Conservation (phyloP, 2,113 vertebrate species). For the Fukomys damarensis region DNA sequence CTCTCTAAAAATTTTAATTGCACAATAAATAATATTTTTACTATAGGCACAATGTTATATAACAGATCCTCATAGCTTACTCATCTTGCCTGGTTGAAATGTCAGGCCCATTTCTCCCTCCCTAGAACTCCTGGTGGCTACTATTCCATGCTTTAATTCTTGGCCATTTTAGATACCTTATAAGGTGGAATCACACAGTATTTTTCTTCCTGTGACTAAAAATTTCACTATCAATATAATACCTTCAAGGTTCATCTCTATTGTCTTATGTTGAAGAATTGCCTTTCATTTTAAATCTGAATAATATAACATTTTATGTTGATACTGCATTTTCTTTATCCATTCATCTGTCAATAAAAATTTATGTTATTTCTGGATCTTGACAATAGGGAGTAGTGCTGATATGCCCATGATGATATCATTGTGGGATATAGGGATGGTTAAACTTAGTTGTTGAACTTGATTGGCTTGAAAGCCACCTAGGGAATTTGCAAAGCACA, state of each 20-base stretch:
- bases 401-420: not conserved
- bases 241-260: not conserved
- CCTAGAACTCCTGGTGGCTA: not conserved
- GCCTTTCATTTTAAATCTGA: not conserved
- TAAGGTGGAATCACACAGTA: not conserved
- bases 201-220: not conserved
- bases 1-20: not conserved
- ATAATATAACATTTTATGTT: not conserved
- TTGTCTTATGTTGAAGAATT: not conserved
- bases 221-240: not conserved
- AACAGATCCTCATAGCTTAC: not conserved
- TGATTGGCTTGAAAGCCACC: not conserved
- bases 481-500: not conserved
- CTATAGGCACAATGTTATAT: too few relatives aligned
- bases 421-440: not conserved
- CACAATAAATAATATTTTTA: not conserved
- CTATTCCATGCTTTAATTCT: not conserved
- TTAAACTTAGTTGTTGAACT: not conserved
- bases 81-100: not conserved
- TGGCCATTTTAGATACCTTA: not conserved
- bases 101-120: not conserved
- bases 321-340: not conserved
- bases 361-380: not conserved
- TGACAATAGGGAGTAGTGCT: not conserved
- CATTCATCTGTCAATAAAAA: not conserved